These are phyloP conservation scores for Harpagoxenus sublaevis DNA, from an alignment of 2,888 invertebrate genomes.

Conservation along the genomic window DNA sequence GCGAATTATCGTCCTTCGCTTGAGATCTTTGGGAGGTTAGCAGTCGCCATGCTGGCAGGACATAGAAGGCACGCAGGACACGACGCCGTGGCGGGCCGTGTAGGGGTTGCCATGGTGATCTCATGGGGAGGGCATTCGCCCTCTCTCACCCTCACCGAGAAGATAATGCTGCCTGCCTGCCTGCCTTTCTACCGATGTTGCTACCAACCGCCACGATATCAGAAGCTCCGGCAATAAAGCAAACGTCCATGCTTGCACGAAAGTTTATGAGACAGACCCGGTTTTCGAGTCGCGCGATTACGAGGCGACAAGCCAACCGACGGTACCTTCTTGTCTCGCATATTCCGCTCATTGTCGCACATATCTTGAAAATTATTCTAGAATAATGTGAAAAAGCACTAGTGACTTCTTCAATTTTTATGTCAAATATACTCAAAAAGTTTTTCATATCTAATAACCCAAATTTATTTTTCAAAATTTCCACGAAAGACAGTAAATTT, in stretches of 20 bases:
- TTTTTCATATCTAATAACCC: not conserved
- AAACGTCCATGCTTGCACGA: conserved; percentile 76
- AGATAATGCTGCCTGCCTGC: conserved; percentile 83
- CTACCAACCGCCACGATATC: conserved; percentile 82
- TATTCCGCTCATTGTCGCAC: conserved; percentile 1
- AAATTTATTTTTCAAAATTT: conserved; percentile 4
- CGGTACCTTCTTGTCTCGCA: conserved; percentile 58
- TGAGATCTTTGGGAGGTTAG: conserved; percentile 80
- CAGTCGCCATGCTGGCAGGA: conserved; percentile 84
- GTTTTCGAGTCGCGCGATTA: conserved; percentile 75
- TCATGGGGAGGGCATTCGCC: conserved; percentile 83
- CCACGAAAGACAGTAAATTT: not conserved
- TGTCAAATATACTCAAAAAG: not conserved
- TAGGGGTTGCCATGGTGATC: conserved; percentile 86
- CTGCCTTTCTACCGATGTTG: conserved; percentile 78
- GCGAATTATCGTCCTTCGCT: conserved; percentile 73
- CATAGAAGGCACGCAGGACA: conserved; percentile 83
- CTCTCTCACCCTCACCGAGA: conserved; percentile 84
- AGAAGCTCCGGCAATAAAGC: conserved; percentile 83
- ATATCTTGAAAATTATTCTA: conserved; percentile 33
- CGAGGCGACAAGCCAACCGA: conserved; percentile 76
- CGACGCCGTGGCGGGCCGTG: conserved; percentile 82
- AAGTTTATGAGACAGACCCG: conserved; percentile 74
- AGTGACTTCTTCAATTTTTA: not conserved
- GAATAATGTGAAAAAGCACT: not conserved